Evolutionary conservation across 2,113 vertebrate species (phyloP).

Genomic region (Vireo altiloquus): DNA sequence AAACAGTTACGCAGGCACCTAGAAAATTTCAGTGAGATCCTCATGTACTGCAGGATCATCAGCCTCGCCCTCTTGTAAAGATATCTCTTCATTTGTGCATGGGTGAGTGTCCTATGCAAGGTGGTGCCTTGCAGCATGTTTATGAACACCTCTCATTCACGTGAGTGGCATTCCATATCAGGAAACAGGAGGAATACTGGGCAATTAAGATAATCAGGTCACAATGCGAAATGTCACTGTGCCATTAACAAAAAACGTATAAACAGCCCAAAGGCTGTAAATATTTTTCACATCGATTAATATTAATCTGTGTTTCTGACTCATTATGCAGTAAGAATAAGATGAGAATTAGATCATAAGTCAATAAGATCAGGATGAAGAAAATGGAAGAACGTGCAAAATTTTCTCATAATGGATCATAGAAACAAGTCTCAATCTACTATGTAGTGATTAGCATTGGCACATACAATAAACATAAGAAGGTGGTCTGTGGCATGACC

Average conservation of each 20-base stretch:
- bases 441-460: not conserved
- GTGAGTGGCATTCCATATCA: not conserved
- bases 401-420: not conserved
- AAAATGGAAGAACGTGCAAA: not conserved
- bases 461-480: not conserved
- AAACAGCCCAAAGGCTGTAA: not conserved
- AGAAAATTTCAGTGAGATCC: not conserved
- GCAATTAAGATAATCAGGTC: not conserved
- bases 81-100: not conserved
- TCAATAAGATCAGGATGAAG: not conserved
- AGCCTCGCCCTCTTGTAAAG: not conserved
- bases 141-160: not conserved
- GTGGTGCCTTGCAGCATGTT: not conserved
- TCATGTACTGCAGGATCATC: not conserved
- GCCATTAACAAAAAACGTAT: not conserved
- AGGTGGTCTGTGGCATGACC: not conserved
- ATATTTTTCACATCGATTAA: not conserved
- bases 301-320: not conserved
- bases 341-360: not conserved
- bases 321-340: not conserved
- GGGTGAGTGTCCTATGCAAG: not conserved
- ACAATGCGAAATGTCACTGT: not conserved
- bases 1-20: accelerated
- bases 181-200: not conserved
- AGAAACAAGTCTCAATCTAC: not conserved